phyloP scores from a whole-genome alignment of 2,888 invertebrate genomes.

The Drosophila putrida region DNA sequence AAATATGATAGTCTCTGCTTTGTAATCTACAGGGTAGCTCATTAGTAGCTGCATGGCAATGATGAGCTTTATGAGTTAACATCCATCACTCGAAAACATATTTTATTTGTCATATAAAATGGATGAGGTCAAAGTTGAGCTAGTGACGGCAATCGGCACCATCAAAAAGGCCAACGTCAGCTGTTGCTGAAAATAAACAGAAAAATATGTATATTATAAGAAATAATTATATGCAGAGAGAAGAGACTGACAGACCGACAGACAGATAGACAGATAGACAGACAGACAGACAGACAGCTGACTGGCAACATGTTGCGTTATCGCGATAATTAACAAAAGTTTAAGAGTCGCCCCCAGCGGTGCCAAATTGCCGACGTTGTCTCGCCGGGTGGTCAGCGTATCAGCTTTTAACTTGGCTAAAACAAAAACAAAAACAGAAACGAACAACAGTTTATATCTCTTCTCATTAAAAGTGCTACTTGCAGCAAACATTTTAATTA shows the following conservation, averaged over 20 bases:
- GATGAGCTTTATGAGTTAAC: conserved; percentile 27
- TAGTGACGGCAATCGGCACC: conserved; percentile 47
- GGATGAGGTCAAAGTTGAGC: conserved; percentile 49
- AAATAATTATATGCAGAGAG: conserved; percentile 27
- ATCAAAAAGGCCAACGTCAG: conserved; percentile 37
- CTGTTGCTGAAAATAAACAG: conserved; percentile 16
- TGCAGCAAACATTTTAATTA: conserved; percentile 77
- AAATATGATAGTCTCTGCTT: conserved; percentile 28
- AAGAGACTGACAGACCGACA: conserved; percentile 16
- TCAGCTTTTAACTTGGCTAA: conserved; percentile 27
- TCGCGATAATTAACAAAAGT: conserved; percentile 80
- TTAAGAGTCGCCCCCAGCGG: conserved; percentile 50
- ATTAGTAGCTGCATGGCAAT: conserved; percentile 18
- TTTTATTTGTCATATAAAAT: conserved; percentile 35
- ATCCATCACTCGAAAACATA: conserved; percentile 35
- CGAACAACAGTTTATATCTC: conserved; percentile 26
- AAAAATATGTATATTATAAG: conserved; percentile 16
- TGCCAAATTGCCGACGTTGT: conserved; percentile 32
- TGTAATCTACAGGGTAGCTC: conserved; percentile 12
- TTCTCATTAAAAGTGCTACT: conserved; percentile 67
- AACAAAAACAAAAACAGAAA: background rate
- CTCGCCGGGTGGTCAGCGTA: conserved; percentile 53
- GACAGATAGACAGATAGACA: background rate
- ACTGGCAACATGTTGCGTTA: conserved; percentile 77
- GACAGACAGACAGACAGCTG: conserved; percentile 6